A percentile compares a stretch with the other conserved stretches of the same genome.
Conservation (phyloP, 2,113 vertebrate genomes). For the Melanotaenia duboulayi region DNA sequence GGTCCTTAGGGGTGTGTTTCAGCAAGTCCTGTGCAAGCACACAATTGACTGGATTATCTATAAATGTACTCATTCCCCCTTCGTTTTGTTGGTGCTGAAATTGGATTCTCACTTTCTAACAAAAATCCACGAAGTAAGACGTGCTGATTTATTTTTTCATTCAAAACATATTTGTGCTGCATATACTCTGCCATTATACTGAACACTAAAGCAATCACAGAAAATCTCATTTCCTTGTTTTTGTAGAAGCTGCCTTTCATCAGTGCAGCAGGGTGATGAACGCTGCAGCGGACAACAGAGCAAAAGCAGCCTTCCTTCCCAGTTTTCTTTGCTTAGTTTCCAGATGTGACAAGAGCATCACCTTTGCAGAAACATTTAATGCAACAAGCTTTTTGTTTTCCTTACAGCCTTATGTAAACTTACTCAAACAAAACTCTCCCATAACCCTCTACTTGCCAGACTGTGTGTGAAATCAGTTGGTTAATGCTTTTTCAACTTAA, state of each 20-base stretch:
- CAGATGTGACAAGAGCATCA: conserved; percentile 32
- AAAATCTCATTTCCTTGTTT: conserved; percentile 32
- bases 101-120: neutral
- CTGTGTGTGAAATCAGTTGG: neutral
- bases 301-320: neutral
- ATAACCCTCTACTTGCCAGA: neutral
- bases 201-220: conserved; percentile 6
- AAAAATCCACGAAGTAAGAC: neutral
- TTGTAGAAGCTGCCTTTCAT: conserved; percentile 29
- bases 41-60: neutral
- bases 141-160: conserved; percentile 1
- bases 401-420: conserved; percentile 37
- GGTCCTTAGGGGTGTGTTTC: conserved; percentile 96
- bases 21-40: conserved; percentile 87
- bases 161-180: neutral
- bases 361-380: neutral
- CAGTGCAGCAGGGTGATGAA: conserved; percentile 4
- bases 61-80: neutral
- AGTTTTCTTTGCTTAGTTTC: conserved; percentile 23
- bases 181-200: neutral
- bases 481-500: too few relatives aligned
- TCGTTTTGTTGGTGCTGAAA: neutral
- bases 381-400: neutral
- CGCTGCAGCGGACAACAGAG: conserved; percentile 1
- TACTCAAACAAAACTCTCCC: conserved; percentile 7